Base-by-base conservation (phyloP, 2,888 invertebrate genomes). In the Norana najaformis region DNA sequence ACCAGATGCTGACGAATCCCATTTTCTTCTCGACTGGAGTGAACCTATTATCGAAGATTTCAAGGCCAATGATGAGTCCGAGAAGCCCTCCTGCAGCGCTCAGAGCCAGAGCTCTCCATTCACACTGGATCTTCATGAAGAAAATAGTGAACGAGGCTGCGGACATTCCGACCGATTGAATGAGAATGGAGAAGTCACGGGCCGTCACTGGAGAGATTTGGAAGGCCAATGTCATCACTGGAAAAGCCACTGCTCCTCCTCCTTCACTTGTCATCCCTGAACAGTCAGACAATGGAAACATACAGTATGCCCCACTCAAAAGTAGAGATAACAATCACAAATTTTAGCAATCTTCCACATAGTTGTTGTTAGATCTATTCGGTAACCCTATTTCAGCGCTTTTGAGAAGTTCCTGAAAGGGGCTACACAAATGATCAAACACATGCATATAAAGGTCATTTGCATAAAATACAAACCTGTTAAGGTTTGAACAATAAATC, bases 1-100 rank as follows among this genome's bases (percentile, higher is more conserved):
- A 93, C 94, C 94, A 94, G 36, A 94, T 93, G 4, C 93, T 93
- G 30, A 94, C 94, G 91, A 94, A 94, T 36, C 93, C 91, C 93
- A 94, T 94, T 90, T 94, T 94, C 92, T 94, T 94, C 90, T 92
- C 91, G 0, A 93, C 91, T 0, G 93, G 92, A 1, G 92, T 91
- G 88, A 94, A 92, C n/a, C 91, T 82, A 6, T 92, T 92, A 69
- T 94, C 94, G n/a, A 94, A 89, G 38, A 91, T 90, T 88, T 92
- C 88, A 41, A 94, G 92, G 3, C 94, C 94, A 83, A 94, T 89
- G 38, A 94, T 92, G 85, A 93, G 92, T 36, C 94, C 94, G 8
- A 93, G 92, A 69, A 93, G 92, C 6, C 93, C 93, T 30, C 94
- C 94, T 18, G 93, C 38, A 23, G 91, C 88, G 88, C 92, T 90